These are phyloP conservation scores for honey bee (Apis mellifera) DNA, from an alignment of 1,140 invertebrate species.

Conservation along the genomic window Amel_HAv3.1 CM009941.2:2641501-2642000, in stretches of 20 bases:
- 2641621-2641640: not conserved
- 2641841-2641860: not conserved
- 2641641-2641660: constrained; percentile 36
- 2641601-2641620: constrained; percentile 11
- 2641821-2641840: not conserved
- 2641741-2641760: not conserved
- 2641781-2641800: not conserved
- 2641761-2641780: not conserved
- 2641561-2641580: constrained; percentile 43
- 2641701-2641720: not conserved
- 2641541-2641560: constrained; percentile 26
- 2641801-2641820: not conserved
- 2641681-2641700: not conserved
- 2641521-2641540: constrained; percentile 21
- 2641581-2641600: constrained; percentile 44
- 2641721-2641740: not conserved
- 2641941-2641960: not conserved
- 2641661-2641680: not conserved
- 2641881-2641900: not conserved
- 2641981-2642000: too few species aligned
- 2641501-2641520: not conserved
- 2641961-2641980: too few species aligned
- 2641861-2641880: not conserved
- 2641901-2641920: not conserved
- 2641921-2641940: not conserved